Percentiles rank a stretch among this genome's conserved stretches.
Evolutionary conservation across 2,888 invertebrate species (phyloP).

Genomic region (Gryllus longicercus): DNA sequence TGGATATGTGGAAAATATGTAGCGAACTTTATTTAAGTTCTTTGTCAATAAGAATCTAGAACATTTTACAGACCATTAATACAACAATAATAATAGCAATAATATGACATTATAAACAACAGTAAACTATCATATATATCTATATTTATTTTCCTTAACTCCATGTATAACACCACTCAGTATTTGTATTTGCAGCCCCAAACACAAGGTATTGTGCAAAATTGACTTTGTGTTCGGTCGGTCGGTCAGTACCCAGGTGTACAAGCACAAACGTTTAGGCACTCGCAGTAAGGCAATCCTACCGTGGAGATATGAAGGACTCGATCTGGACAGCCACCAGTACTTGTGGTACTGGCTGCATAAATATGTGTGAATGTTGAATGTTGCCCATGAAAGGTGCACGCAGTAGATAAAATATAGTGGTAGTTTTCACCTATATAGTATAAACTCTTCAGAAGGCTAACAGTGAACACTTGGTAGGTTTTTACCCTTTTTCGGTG

Average conservation of each 20-base stretch:
- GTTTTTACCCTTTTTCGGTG: slow-evolving; percentile 17
- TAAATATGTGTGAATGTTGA: slow-evolving; percentile 22
- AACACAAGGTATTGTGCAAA: slow-evolving; percentile 33
- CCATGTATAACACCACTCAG: slow-evolving; percentile 6
- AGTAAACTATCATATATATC: slow-evolving; percentile 6
- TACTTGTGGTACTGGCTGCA: slow-evolving; percentile 19
- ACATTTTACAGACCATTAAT: slow-evolving; percentile 11
- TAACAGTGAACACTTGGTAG: slow-evolving; percentile 36
- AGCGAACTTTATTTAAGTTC: slow-evolving; percentile 4
- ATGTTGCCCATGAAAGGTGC: slow-evolving; percentile 31
- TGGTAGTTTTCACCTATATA: slow-evolving; percentile 26
- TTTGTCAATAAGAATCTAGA: slow-evolving; percentile 4
- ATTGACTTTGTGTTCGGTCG: slow-evolving; percentile 31
- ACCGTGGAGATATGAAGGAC: slow-evolving; percentile 37
- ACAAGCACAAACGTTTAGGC: slow-evolving; percentile 37
- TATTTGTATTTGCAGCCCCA: slow-evolving; percentile 23
- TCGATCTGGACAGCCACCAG: slow-evolving; percentile 32
- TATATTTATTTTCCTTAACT: background rate
- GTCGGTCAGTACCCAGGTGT: slow-evolving; percentile 34
- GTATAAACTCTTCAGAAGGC: slow-evolving; percentile 31
- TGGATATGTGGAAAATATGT: slow-evolving; percentile 17
- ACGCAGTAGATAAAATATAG: slow-evolving; percentile 32
- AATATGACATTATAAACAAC: slow-evolving; percentile 17
- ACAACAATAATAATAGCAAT: slow-evolving; percentile 17
- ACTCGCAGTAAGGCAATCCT: slow-evolving; percentile 38